Evolutionary conservation across 1,140 invertebrate species (phyloP).

Genomic region (Caerostris darwini): DNA sequence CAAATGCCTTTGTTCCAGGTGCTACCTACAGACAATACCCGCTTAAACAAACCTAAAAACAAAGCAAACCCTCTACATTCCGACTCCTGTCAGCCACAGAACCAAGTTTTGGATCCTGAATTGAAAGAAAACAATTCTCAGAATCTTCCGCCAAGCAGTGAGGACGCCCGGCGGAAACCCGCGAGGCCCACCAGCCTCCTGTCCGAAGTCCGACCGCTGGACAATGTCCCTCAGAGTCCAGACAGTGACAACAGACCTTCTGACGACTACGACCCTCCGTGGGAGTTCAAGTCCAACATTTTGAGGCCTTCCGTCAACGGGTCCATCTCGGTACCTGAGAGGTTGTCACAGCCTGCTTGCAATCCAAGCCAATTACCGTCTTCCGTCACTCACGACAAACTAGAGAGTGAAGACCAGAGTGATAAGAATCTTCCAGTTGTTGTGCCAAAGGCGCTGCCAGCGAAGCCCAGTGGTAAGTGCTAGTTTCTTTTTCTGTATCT

Average conservation of each 20-base stretch:
- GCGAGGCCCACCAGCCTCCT: slow-evolving; percentile 62
- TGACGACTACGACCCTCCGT: slow-evolving; percentile 79
- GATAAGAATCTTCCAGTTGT: slow-evolving; percentile 34
- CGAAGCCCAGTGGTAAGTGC: slow-evolving; percentile 55
- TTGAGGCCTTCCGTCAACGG: slow-evolving; percentile 67
- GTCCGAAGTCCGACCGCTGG: slow-evolving; percentile 64
- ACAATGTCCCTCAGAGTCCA: slow-evolving; percentile 76
- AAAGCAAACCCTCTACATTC: slow-evolving; percentile 36
- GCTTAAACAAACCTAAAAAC: slow-evolving; percentile 51
- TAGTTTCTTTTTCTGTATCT: no score
- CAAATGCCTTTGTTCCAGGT: slow-evolving; percentile 10
- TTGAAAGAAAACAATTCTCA: slow-evolving; percentile 68
- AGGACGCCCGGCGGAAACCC: slow-evolving; percentile 19
- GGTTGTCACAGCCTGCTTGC: slow-evolving; percentile 53
- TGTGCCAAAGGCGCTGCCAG: slow-evolving; percentile 22
- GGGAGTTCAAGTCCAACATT: slow-evolving; percentile 77
- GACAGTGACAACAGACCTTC: slow-evolving; percentile 71
- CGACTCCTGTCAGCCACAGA: slow-evolving; percentile 42
- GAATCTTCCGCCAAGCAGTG: neutral
- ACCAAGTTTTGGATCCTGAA: slow-evolving; percentile 57
- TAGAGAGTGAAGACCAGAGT: slow-evolving; percentile 51
- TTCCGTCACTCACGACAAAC: slow-evolving; percentile 67
- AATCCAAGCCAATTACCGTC: slow-evolving; percentile 62
- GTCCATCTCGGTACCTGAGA: slow-evolving; percentile 70
- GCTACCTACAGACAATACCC: slow-evolving; percentile 69